A percentile compares a stretch with the other conserved stretches of the same genome.
These are phyloP conservation scores for Nematopogon swammerdamellus DNA, from an alignment of 2,888 invertebrate genomes.

Conservation along the genomic window DNA sequence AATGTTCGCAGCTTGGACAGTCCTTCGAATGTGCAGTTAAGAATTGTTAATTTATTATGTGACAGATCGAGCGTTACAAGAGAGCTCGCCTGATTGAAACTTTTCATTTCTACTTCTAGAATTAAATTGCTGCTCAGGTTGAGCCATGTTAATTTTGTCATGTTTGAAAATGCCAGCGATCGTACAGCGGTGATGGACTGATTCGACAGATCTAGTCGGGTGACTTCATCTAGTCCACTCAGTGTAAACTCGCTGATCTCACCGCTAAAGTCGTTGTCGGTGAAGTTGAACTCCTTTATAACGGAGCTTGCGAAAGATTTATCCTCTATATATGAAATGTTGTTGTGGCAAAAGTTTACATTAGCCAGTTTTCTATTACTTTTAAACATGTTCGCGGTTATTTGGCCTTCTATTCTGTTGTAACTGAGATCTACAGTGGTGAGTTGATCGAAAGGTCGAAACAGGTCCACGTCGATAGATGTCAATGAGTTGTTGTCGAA, in stretches of 20 bases:
- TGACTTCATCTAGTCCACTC: neutral
- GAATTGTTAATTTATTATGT: neutral
- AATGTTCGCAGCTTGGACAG: neutral
- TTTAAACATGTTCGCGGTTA: neutral
- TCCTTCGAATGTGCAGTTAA: neutral
- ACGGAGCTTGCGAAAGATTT: neutral
- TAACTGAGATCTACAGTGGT: neutral
- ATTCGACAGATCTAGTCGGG: neutral
- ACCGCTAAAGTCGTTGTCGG: neutral
- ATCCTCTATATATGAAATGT: neutral
- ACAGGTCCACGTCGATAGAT: neutral
- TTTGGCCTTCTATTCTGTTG: neutral
- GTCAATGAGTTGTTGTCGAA: neutral
- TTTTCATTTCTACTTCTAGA: neutral
- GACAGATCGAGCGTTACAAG: neutral
- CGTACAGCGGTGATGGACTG: neutral
- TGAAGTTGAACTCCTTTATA: neutral
- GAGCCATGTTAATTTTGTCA: neutral
- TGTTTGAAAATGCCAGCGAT: neutral
- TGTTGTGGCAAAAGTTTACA: neutral
- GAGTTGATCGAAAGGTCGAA: neutral
- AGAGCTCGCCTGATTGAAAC: neutral
- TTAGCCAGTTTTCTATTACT: neutral
- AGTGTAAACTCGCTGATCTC: neutral
- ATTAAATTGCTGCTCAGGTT: neutral